Evolutionary conservation across 2,888 invertebrate genomes (phyloP).

Genomic region (Agrochola lota): DNA sequence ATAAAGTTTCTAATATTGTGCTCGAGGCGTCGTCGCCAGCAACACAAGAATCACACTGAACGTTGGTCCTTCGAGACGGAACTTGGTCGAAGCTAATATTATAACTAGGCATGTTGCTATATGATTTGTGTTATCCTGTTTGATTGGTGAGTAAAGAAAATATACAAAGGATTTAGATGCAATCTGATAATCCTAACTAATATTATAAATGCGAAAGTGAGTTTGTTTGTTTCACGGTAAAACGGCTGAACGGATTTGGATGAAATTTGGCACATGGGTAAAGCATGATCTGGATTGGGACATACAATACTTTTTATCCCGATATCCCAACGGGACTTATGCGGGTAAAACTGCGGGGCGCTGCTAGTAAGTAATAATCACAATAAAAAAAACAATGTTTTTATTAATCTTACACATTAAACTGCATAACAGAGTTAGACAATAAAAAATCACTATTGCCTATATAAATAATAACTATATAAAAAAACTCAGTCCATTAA

Average conservation of each 20-base stretch:
- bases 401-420: neutral
- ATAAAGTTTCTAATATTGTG: constrained; percentile 64
- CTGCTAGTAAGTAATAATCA: too few species aligned
- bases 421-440: neutral
- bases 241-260: too few species aligned
- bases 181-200: neutral
- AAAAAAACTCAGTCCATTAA: neutral
- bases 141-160: neutral
- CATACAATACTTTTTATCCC: too few species aligned
- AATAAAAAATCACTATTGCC: neutral
- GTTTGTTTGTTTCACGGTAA: too few species aligned
- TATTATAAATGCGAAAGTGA: too few species aligned
- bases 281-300: too few species aligned
- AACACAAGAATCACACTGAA: constrained; percentile 61
- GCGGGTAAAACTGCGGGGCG: too few species aligned
- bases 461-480: too few species aligned
- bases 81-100: constrained; percentile 63
- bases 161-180: neutral
- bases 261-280: too few species aligned
- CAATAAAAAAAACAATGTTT: too few species aligned
- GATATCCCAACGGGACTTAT: too few species aligned
- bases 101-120: constrained; percentile 43
- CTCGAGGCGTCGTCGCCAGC: constrained; percentile 52
- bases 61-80: constrained; percentile 64
- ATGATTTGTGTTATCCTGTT: constrained; percentile 17